phyloP scores from a whole-genome alignment of 2,888 invertebrate species.

The Hemicrepidius hirtus region DNA sequence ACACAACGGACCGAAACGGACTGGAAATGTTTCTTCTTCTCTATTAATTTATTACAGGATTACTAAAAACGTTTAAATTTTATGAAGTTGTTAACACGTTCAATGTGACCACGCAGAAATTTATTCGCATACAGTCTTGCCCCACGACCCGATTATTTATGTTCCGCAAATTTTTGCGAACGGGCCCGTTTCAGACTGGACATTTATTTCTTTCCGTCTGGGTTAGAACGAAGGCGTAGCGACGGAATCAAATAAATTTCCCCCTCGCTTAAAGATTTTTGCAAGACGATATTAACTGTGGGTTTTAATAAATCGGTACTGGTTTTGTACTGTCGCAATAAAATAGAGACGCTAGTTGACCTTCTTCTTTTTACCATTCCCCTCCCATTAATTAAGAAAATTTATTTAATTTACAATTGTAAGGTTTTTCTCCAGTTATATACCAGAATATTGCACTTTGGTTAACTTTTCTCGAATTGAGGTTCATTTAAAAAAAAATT shows the following conservation, averaged over 20 bases:
- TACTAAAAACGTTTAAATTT: conserved; percentile 24
- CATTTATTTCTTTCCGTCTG: conserved; percentile 26
- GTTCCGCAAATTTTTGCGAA: conserved; percentile 19
- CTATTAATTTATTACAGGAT: conserved; percentile 19
- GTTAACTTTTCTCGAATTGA: too few relatives aligned
- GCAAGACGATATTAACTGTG: conserved; percentile 20
- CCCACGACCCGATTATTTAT: conserved; percentile 21
- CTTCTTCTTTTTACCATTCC: too few relatives aligned
- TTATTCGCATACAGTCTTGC: conserved; percentile 16
- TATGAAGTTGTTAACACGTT: conserved; percentile 26
- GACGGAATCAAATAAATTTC: conserved; percentile 28
- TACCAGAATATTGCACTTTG: too few relatives aligned
- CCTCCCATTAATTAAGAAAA: too few relatives aligned
- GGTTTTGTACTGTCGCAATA: conserved; percentile 19
- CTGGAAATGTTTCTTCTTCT: too few relatives aligned
- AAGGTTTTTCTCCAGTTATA: too few relatives aligned
- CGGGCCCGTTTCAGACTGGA: conserved; percentile 5
- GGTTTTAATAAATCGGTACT: conserved; percentile 25
- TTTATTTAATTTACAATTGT: too few relatives aligned
- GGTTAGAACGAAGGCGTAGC: conserved; percentile 12
- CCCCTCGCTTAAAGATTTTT: neutral
- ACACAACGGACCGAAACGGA: too few relatives aligned
- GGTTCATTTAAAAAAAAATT: too few relatives aligned
- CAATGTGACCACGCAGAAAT: conserved; percentile 10
- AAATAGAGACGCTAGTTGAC: too few relatives aligned